Evolutionary conservation across 2,888 invertebrate genomes (phyloP).

Genomic region (Marasmarcha lunaedactyla): DNA sequence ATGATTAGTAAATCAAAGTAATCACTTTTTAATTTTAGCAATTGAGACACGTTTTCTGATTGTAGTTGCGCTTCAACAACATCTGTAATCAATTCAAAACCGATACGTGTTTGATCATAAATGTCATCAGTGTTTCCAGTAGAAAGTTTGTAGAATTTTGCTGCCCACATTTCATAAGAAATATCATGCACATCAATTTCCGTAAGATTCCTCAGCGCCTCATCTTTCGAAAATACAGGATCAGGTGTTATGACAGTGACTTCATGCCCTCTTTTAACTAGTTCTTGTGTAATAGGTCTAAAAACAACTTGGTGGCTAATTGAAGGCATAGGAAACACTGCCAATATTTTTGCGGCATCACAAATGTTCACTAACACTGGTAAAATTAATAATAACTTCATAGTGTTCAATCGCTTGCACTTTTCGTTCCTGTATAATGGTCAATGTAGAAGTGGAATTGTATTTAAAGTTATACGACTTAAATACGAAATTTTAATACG

Average conservation of each 20-base stretch:
- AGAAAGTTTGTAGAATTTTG: conserved; percentile 8
- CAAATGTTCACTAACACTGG: not conserved
- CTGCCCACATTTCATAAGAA: conserved; percentile 23
- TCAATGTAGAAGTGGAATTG: too few species aligned
- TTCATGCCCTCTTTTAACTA: conserved; percentile 52
- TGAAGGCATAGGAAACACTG: conserved; percentile 38
- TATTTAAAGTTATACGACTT: too few species aligned
- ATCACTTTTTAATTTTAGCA: conserved; percentile 18
- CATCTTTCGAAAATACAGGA: conserved; percentile 30
- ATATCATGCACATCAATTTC: conserved; percentile 41
- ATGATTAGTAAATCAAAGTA: conserved; percentile 26
- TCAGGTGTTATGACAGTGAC: conserved; percentile 45
- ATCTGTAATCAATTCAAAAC: conserved; percentile 1
- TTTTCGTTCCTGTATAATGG: too few species aligned
- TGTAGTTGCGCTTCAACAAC: conserved; percentile 20
- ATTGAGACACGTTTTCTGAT: conserved; percentile 17
- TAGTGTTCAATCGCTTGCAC: too few species aligned
- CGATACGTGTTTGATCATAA: conserved; percentile 6
- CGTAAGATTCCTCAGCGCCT: conserved; percentile 31
- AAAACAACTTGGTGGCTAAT: conserved; percentile 56
- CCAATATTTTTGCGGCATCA: conserved; percentile 23
- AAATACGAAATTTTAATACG: too few species aligned
- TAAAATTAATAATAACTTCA: too few species aligned
- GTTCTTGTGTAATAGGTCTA: conserved; percentile 34
- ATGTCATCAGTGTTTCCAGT: conserved; percentile 13